These are phyloP conservation scores for Ctena decussata DNA, from an alignment of 2,888 invertebrate species.

Conservation along the genomic window DNA sequence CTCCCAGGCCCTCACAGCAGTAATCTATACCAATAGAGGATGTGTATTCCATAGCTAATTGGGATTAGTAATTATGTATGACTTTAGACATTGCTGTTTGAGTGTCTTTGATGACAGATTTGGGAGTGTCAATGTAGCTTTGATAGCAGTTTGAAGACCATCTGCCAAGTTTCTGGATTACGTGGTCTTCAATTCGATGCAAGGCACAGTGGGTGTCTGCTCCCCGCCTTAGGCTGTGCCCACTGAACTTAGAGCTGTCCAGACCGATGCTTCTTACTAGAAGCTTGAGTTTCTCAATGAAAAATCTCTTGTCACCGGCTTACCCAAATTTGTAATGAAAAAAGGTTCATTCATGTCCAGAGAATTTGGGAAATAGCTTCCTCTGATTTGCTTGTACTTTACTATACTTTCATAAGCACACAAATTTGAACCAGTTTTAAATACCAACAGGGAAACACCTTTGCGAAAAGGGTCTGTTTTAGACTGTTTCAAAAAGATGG, in stretches of 20 bases:
- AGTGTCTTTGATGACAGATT: background rate
- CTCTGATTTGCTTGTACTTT: background rate
- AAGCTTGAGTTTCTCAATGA: background rate
- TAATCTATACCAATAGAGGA: too few species aligned
- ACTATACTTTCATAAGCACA: background rate
- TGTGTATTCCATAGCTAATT: too few species aligned
- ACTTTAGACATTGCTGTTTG: background rate
- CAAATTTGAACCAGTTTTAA: background rate
- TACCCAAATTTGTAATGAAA: background rate
- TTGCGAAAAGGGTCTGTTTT: conserved; percentile 38
- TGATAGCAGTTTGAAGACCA: conserved; percentile 32
- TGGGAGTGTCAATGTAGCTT: conserved; percentile 23
- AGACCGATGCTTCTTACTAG: background rate
- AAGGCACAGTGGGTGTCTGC: background rate
- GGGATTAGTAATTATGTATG: too few species aligned
- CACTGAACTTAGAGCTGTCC: background rate
- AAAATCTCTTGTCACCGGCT: background rate
- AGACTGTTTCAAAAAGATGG: conserved; percentile 13
- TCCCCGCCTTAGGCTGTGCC: background rate
- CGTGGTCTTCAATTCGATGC: background rate
- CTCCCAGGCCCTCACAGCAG: too few species aligned
- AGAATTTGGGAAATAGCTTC: background rate
- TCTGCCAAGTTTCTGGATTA: conserved; percentile 27
- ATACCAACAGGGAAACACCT: conserved; percentile 5
- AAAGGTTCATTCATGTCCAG: background rate